Percentiles rank a stretch among this genome's conserved stretches.
Evolutionary conservation across 2,797 vertebrate species (phyloP).

Genomic region (Limnodromus scolopaceus): DNA sequence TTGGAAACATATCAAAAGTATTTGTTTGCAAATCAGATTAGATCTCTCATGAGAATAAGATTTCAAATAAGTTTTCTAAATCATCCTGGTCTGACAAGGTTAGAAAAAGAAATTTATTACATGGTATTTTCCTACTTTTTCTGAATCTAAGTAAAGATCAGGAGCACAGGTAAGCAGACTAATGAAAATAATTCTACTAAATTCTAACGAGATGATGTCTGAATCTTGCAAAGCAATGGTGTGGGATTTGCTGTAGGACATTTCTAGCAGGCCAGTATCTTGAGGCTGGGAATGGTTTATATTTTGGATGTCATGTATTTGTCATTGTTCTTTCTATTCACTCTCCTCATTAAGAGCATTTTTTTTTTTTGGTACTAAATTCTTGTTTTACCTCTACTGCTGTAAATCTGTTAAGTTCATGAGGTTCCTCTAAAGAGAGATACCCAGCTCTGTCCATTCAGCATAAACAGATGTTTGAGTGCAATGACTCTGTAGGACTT

Average conservation of each 20-base stretch:
- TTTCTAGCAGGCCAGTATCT: not conserved
- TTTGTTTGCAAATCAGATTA: slow-evolving; percentile 16
- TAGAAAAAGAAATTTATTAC: not conserved
- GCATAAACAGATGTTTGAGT: not conserved
- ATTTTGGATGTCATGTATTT: slow-evolving; percentile 17
- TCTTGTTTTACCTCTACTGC: not conserved
- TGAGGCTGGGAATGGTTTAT: slow-evolving; percentile 29
- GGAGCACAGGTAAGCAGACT: not conserved
- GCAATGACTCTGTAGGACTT: not conserved
- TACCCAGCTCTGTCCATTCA: not conserved
- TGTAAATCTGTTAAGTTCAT: not conserved
- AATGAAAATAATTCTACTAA: not conserved
- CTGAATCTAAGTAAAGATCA: not conserved
- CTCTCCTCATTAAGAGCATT: not conserved
- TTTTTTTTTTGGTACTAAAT: not conserved
- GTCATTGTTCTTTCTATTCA: slow-evolving; percentile 49
- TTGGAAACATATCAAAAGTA: not conserved
- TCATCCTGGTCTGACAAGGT: not conserved
- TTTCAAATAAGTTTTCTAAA: not conserved
- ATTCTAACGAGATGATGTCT: not conserved
- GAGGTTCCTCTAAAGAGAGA: not conserved
- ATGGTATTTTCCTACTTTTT: not conserved
- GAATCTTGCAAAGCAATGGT: not conserved
- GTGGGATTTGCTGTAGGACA: slow-evolving; percentile 2
- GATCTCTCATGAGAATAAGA: not conserved